Evolutionary conservation across 2,888 invertebrate species (phyloP).

Genomic region (Clunio marinus): DNA sequence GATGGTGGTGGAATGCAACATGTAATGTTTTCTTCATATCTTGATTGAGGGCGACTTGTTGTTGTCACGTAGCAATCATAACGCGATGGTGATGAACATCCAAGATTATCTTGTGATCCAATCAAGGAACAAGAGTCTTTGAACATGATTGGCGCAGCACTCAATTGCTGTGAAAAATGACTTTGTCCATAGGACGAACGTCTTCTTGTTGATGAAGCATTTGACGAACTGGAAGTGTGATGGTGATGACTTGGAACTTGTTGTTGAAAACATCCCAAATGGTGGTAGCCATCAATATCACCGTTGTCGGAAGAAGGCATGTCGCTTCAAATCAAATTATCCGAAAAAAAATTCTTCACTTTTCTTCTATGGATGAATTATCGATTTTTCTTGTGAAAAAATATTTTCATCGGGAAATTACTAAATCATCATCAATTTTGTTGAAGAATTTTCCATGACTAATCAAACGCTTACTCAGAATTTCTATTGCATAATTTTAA

Average conservation of each 20-base stretch:
- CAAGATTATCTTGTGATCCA: constrained; percentile 29
- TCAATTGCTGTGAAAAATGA: constrained; percentile 26
- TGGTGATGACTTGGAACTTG: constrained; percentile 24
- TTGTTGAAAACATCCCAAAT: constrained; percentile 31
- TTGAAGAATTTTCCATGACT: not conserved
- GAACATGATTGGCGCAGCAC: constrained; percentile 21
- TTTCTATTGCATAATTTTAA: not conserved
- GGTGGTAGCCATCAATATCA: constrained; percentile 26
- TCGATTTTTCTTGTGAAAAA: constrained; percentile 21
- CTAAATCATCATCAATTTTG: too few species aligned
- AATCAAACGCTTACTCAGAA: not conserved
- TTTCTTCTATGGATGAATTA: constrained; percentile 11
- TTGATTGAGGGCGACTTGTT: constrained; percentile 3
- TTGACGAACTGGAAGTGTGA: not conserved
- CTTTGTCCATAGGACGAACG: constrained; percentile 25
- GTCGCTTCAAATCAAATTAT: not conserved
- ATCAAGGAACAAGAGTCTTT: constrained; percentile 34
- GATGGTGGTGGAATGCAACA: constrained; percentile 51
- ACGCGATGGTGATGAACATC: constrained; percentile 27
- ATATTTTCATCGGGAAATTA: not conserved
- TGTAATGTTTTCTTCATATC: constrained; percentile 46
- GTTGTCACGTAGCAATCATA: constrained; percentile 28
- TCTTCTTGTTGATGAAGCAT: not conserved
- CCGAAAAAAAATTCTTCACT: not conserved
- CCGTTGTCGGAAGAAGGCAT: constrained; percentile 36